These are phyloP conservation scores for Kryptolebias marmoratus DNA, from an alignment of 2,113 vertebrate genomes.

Conservation along the genomic window DNA sequence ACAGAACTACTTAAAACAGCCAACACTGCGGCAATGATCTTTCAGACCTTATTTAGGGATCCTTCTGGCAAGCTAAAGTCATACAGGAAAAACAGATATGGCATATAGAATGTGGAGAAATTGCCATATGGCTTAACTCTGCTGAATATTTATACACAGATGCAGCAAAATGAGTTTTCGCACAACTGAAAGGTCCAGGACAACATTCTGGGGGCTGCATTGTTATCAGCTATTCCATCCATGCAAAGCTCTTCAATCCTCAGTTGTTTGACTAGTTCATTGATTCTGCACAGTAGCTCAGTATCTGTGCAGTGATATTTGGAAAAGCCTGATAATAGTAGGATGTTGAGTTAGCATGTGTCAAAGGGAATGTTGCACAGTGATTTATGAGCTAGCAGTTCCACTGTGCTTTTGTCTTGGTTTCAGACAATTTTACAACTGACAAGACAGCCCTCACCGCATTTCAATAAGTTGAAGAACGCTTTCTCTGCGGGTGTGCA, in stretches of 20 bases:
- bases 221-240: conserved; percentile 51
- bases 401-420: conserved; percentile 72
- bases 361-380: conserved; percentile 70
- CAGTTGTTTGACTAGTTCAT: conserved; percentile 67
- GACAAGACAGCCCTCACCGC: conserved; percentile 73
- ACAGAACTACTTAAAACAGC: conserved; percentile 76
- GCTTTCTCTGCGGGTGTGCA: conserved; percentile 72
- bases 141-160: conserved; percentile 34
- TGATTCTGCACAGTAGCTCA: conserved; percentile 55
- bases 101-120: conserved; percentile 32
- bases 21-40: conserved; percentile 65
- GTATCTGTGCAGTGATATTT: conserved; percentile 59
- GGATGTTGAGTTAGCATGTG: conserved; percentile 68
- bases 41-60: conserved; percentile 64
- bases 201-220: conserved; percentile 51
- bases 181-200: conserved; percentile 44
- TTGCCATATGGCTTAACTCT: conserved; percentile 37
- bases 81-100: conserved; percentile 40
- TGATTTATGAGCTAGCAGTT: conserved; percentile 78
- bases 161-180: conserved; percentile 38
- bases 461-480: conserved; percentile 80
- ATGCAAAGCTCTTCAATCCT: conserved; percentile 55
- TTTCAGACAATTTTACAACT: conserved; percentile 79
- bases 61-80: conserved; percentile 51
- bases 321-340: conserved; percentile 69